These are phyloP conservation scores for Phymanthus crucifer DNA, from an alignment of 92 coral and sea anemone genomes.

Conservation along the genomic window DNA sequence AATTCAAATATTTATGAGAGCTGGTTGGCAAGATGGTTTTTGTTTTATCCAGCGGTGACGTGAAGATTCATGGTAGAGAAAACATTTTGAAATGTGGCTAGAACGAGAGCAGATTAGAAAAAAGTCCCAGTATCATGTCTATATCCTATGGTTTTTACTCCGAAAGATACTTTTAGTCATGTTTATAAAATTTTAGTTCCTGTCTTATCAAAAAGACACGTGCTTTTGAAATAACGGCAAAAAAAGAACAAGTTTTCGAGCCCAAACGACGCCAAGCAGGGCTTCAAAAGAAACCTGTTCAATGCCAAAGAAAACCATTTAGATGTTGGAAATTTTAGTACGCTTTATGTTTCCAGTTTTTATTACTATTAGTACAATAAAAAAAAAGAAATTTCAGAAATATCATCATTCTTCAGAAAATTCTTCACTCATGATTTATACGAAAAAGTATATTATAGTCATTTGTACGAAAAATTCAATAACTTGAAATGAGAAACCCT, in stretches of 20 bases:
- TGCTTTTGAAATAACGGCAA: background rate
- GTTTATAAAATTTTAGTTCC: background rate
- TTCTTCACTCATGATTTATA: background rate
- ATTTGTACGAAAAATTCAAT: background rate
- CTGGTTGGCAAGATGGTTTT: background rate
- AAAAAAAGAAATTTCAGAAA: background rate
- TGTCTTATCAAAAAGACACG: background rate
- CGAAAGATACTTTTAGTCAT: background rate
- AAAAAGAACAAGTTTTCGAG: background rate
- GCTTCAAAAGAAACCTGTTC: background rate
- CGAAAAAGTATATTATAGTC: background rate
- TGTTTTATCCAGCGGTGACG: background rate
- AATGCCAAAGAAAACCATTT: conserved; percentile 9
- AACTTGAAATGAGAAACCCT: background rate
- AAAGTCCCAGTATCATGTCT: background rate
- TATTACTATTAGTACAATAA: background rate
- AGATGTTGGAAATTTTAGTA: background rate
- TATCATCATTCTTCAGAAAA: background rate
- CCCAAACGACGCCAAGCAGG: background rate
- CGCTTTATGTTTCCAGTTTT: background rate
- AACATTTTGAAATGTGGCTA: background rate
- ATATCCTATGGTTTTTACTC: background rate
- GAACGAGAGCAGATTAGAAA: background rate
- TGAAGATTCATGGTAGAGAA: background rate
- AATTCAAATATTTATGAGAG: background rate